Base-by-base conservation (phyloP, 2,888 invertebrate species). In the Auanema sp. region DNA sequence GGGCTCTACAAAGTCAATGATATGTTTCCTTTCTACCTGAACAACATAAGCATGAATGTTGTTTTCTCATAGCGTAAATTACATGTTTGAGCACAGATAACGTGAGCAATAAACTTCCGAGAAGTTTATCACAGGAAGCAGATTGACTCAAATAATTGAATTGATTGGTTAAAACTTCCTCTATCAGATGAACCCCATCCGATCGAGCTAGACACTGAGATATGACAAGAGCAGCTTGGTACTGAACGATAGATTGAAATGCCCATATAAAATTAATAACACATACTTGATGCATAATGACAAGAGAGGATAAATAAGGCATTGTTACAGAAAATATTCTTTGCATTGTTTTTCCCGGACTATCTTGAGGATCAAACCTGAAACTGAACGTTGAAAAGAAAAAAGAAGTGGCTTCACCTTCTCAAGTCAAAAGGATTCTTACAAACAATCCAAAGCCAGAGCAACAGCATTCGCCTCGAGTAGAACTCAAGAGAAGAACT, bases 401-500 rank as follows among this genome's bases (percentile, higher is more conserved):
- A 11, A n/a, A 2, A 50, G 18, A 41, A 5, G 42, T 40, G n/a
- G 44, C 11, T 16, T 18, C 11, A 79, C 58, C 66, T 64, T 52
- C 64, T 60, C 51, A 82, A 61, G 60, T 81, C 77, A 62, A 82
- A 82, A 2, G 82, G 82, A 68, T 83, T 82, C 66, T 79, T 76
- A 59, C 77, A 75, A 24, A 81, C 76, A 44, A 82, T 81, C 67
- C 72, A 73, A 8, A 82, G 69, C 82, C 82, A 82, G 25, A 75
- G 64, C 0, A 78, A 68, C 8, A 82, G 66, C 47, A 74, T 68
- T 51, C 64, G 66, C 14, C 71, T 33, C 8, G 33, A 33, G 33
- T 33, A 33, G 33, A 33, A 33, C 33, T 33, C 33, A 8, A 33
- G 33, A 33, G 33, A 5, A 33, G 33, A 33, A 8, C 33, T 16